Evolutionary conservation across 2,113 vertebrate species (phyloP).

Genomic region (Zosterops hypoxanthus): DNA sequence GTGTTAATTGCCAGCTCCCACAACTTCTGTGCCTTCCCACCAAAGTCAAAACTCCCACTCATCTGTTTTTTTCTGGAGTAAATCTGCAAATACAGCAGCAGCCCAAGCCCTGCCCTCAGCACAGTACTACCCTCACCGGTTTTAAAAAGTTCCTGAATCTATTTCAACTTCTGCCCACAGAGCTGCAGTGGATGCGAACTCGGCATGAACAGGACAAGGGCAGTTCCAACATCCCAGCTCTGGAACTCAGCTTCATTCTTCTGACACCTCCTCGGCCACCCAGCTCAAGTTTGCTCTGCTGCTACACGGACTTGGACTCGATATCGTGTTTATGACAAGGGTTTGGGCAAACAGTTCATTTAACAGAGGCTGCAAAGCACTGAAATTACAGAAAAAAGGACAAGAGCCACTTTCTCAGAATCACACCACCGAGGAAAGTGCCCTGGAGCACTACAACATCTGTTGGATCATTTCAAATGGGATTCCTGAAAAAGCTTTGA

Average conservation of each 20-base stretch:
- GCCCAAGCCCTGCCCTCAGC: rapidly evolving
- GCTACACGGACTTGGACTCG: rapidly evolving
- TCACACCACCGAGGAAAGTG: background rate
- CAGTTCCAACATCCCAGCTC: background rate
- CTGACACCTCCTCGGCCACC: background rate
- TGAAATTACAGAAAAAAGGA: background rate
- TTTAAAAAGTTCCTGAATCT: background rate
- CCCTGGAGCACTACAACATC: background rate
- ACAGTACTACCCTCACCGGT: rapidly evolving
- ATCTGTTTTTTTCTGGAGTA: background rate
- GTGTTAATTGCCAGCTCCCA: background rate
- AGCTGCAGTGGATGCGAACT: background rate
- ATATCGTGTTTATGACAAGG: rapidly evolving
- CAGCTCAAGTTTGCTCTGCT: rapidly evolving
- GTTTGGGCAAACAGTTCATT: background rate
- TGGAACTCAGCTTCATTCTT: rapidly evolving
- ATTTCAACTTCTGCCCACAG: rapidly evolving
- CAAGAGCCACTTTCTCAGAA: background rate
- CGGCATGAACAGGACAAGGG: rapidly evolving
- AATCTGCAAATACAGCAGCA: background rate
- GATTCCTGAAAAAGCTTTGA: background rate
- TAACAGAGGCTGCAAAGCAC: background rate
- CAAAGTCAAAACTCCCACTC: background rate
- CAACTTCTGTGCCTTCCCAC: background rate
- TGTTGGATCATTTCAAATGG: background rate